These are phyloP conservation scores for Acanthisitta chloris DNA, from an alignment of 2,113 vertebrate genomes.

Conservation along the genomic window DNA sequence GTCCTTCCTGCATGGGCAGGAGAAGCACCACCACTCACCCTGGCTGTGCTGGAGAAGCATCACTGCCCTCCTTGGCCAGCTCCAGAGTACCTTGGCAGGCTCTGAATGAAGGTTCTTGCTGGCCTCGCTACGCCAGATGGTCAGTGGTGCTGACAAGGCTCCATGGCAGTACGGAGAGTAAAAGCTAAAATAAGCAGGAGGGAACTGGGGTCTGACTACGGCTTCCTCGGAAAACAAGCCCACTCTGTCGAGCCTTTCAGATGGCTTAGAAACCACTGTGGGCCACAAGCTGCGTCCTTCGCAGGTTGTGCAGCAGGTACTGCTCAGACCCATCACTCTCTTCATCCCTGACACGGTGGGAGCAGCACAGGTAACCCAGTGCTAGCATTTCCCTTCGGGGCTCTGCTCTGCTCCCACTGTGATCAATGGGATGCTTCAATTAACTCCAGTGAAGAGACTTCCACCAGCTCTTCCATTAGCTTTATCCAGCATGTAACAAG, in stretches of 20 bases:
- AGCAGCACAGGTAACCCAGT: neutral
- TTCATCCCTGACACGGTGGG: neutral
- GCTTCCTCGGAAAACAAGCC: neutral
- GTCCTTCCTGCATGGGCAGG: neutral
- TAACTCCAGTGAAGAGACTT: neutral
- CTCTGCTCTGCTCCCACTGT: neutral
- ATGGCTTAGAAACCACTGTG: accelerated
- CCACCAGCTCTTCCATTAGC: neutral
- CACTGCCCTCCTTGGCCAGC: accelerated
- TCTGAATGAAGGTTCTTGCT: neutral
- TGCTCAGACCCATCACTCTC: accelerated
- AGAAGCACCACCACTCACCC: neutral
- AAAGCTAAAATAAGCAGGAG: neutral
- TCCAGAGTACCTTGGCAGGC: neutral
- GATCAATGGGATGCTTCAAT: neutral
- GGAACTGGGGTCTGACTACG: neutral
- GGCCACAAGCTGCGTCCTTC: neutral
- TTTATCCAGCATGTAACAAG: neutral
- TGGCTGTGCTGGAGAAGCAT: neutral
- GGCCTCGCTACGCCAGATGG: accelerated
- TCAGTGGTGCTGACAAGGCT: neutral
- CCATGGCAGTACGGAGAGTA: accelerated
- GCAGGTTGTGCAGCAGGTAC: neutral
- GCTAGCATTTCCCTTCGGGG: neutral
- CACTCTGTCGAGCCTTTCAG: neutral